Evolutionary conservation across 2,888 invertebrate species (phyloP).

Genomic region (Thera obeliscata): DNA sequence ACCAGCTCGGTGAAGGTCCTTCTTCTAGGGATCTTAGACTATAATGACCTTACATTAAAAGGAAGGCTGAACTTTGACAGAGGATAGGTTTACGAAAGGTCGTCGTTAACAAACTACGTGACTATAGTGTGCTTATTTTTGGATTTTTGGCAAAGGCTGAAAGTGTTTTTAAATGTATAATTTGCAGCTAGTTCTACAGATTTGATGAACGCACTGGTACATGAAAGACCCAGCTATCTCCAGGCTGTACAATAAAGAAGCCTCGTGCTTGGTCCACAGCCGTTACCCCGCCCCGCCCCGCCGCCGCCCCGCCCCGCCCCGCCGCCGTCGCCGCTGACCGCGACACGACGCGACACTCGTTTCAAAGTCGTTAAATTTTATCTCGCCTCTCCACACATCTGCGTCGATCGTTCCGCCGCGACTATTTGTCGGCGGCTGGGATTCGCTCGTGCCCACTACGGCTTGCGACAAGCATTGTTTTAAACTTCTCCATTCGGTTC

Average conservation of each 20-base stretch:
- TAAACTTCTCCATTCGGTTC: constrained; percentile 38
- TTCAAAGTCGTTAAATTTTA: constrained; percentile 57
- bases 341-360: constrained; percentile 37
- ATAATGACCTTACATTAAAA: too few relatives aligned
- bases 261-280: neutral
- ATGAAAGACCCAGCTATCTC: neutral
- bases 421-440: constrained; percentile 37
- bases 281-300: neutral
- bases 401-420: constrained; percentile 52
- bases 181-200: neutral
- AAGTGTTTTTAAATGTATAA: too few relatives aligned
- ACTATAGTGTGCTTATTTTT: too few relatives aligned
- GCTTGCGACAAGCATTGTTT: constrained; percentile 43
- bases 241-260: constrained; percentile 4
- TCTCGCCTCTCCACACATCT: constrained; percentile 59
- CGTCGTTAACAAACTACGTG: too few relatives aligned
- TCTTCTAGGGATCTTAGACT: too few relatives aligned
- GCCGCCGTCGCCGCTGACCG: constrained; percentile 37
- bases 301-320: too few relatives aligned
- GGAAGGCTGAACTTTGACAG: too few relatives aligned
- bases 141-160: too few relatives aligned
- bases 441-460: constrained; percentile 36
- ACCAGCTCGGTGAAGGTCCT: too few relatives aligned
- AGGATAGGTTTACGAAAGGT: too few relatives aligned
- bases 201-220: neutral